phyloP scores from a whole-genome alignment of 2,113 vertebrate species.

The Pitta sordida region DNA sequence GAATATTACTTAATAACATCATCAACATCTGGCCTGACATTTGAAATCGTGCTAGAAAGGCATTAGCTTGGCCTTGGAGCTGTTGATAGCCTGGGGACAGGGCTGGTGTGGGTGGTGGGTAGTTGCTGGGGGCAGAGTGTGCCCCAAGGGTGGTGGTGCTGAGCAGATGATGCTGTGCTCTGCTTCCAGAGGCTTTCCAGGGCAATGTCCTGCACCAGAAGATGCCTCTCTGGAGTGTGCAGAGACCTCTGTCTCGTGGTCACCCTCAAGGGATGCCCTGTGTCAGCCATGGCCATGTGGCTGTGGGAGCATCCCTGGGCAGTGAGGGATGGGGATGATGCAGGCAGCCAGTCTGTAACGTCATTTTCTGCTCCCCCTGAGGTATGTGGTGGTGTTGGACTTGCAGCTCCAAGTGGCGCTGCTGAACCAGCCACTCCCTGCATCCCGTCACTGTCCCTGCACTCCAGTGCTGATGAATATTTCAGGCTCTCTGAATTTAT shows the following conservation, averaged over 20 bases:
- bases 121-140: background rate
- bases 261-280: rapidly evolving
- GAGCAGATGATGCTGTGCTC: background rate
- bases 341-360: rapidly evolving
- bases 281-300: rapidly evolving
- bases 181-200: background rate
- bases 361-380: rapidly evolving
- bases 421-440: background rate
- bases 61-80: background rate
- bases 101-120: rapidly evolving
- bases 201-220: background rate
- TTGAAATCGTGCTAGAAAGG: background rate
- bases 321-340: rapidly evolving
- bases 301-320: rapidly evolving
- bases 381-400: rapidly evolving
- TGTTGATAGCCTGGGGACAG: rapidly evolving
- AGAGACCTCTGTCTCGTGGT: background rate
- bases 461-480: background rate
- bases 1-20: background rate
- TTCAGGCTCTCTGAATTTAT: background rate
- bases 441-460: background rate
- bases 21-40: background rate
- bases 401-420: rapidly evolving
- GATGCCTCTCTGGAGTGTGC: background rate
- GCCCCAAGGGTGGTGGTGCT: rapidly evolving